phyloP scores from a whole-genome alignment of 2,797 vertebrate species.

The Kryptolebias ocellatus region DNA sequence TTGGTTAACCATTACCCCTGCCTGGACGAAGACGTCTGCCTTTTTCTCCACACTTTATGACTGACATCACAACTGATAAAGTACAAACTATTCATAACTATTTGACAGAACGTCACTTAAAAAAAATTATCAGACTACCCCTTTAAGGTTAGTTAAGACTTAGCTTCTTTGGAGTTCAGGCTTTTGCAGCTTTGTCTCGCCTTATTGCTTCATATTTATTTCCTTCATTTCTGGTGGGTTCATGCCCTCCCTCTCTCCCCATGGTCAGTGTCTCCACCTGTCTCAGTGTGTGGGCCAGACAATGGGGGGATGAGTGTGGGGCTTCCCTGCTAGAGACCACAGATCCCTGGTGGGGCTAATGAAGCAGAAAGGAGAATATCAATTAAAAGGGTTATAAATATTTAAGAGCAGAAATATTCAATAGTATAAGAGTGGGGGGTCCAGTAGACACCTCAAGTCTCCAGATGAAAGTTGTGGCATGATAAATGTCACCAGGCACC shows the following conservation, averaged over 20 bases:
- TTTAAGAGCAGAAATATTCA: constrained; percentile 85
- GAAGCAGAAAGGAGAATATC: constrained; percentile 82
- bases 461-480: constrained; percentile 80
- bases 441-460: constrained; percentile 64
- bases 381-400: constrained; percentile 87
- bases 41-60: no score
- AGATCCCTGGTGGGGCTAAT: constrained; percentile 75
- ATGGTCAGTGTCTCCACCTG: constrained; percentile 71
- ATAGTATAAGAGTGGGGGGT: constrained; percentile 81
- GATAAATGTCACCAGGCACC: constrained; percentile 81
- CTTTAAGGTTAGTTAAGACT: constrained; percentile 27
- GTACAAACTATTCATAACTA: no score
- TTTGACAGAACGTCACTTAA: no score
- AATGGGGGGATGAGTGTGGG: constrained; percentile 50
- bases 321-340: constrained; percentile 73
- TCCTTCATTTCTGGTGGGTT: constrained; percentile 25
- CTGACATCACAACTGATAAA: no score
- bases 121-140: no score
- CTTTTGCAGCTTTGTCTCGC: constrained; percentile 12
- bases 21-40: no score
- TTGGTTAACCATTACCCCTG: no score
- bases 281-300: constrained; percentile 77
- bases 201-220: constrained; percentile 8
- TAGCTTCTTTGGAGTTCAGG: constrained; percentile 34
- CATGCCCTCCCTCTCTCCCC: constrained; percentile 39